Evolutionary conservation across 2,113 vertebrate genomes (phyloP), one percentile per base, ranked within the genome.

Genomic region (Stigmatopora argus): DNA sequence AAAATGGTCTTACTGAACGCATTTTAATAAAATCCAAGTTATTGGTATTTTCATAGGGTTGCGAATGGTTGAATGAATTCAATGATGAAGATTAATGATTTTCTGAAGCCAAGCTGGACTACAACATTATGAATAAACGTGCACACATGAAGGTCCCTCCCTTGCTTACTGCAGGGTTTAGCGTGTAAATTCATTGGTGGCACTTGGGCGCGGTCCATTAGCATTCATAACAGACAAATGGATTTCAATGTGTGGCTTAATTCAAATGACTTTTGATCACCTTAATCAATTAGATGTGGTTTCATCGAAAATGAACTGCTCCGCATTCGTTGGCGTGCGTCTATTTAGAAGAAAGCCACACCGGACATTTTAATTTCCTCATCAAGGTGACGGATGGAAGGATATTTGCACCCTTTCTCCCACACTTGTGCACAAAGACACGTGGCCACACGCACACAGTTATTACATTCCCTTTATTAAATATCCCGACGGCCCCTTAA

Each of bases 221-320:
- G 72, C 84, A 85, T 89, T 89, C 89, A 90, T 85, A 86, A 89
- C 84, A 87, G 81, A 85, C 81, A 88, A 90, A 88, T 88, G 76
- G 86, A 88, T 87, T 72, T 78, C 78, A 86, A 82, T 78, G 84
- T 84, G 66, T 31, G 52, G 77, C 69, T 74, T 90, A 87, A 90
- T 89, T 83, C 79, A 85, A 91, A 91, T 90, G 86, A 90, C 75
- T 73, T 86, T 79, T 83, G 84, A 90, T 89, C 87, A 89, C 86
- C 86, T 61, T 87, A 88, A 90, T 90, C 88, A 88, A 90, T 91
- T 90, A 88, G 74, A 78, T 74, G 78, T 83, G 82, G 82, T 88
- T 86, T 85, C 89, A 84, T 80, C 81, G 80, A 85, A 88, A 85
- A 90, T 88, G 74, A 91, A 81, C 85, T 78, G 81, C 47, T 72